Evolutionary conservation across 1,140 invertebrate genomes (phyloP), one percentile per base, ranked within the genome.

Genomic region (Lasioglossum albipes): DNA sequence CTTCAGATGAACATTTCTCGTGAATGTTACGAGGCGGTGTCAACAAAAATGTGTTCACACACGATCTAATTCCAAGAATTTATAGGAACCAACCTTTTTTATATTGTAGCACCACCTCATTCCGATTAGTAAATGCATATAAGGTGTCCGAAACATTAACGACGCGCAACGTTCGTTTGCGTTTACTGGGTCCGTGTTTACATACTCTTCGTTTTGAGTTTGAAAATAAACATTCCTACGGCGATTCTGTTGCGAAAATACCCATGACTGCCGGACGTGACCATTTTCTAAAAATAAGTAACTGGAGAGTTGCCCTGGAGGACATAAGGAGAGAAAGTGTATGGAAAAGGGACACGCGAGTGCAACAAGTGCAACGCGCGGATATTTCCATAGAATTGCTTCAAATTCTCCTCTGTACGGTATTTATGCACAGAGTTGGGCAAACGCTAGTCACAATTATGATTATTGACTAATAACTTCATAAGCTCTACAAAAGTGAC

Each of bases 191-290:
- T 18, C 27, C 12, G 6, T 64, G 61, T 62, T 62, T 62, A 9
- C 61, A 16, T 13, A 62, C 31, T 62, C 61, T 62, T 62, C 61
- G 61, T 62, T 62, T 62, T 9, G 12, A 31, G 61, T 16, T 62
- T 31, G 61, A 62, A 62, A 27, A 62, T 62, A 62, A 31, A 36
- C 61, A 22, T 62, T 62, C 68, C 36, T 31, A 16, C 13, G 65
- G 81, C 57, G 52, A 70, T 82, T 42, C 74, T n/a, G 31, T 77
- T 16, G 68, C 68, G 49, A 82, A 82, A 82, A 82, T 82, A 82
- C 42, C 75, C 52, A 42, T 41, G 79, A 31, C 45, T 41, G 73
- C 73, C 73, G 52, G 65, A 82, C 80, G 80, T 59, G 27, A 52
- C 61, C 68, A 42, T 71, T 82, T 52, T 61, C 62, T 66, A 62